These are phyloP conservation scores for Odontomachus brunneus DNA, from an alignment of 1,140 invertebrate genomes.

Conservation along the genomic window DNA sequence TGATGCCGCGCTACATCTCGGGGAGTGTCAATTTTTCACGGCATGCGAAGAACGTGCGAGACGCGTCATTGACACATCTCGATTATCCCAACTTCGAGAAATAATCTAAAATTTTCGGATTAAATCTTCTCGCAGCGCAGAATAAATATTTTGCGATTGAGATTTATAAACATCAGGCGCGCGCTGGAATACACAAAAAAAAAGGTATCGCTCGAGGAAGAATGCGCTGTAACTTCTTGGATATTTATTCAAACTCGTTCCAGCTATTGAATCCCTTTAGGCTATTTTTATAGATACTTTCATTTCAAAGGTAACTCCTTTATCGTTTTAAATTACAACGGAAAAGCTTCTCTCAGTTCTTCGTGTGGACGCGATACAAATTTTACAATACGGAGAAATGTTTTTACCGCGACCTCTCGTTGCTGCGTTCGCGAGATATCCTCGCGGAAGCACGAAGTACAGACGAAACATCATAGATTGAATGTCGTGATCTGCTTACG, in stretches of 20 bases:
- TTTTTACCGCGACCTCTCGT: too few relatives aligned
- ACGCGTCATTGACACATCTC: slow-evolving; percentile 2
- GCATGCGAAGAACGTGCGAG: slow-evolving; percentile 5
- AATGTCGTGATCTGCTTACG: slow-evolving; percentile 32
- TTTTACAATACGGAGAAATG: background rate
- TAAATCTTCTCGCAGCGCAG: background rate
- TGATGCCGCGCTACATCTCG: slow-evolving; percentile 23
- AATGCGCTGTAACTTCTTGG: background rate
- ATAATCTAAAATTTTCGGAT: slow-evolving; percentile 1
- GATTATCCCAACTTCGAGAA: background rate
- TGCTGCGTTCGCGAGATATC: background rate
- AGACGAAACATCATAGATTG: slow-evolving; percentile 10
- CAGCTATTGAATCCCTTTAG: background rate
- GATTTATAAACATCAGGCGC: background rate
- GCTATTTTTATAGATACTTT: background rate
- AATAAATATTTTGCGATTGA: background rate
- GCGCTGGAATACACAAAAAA: background rate
- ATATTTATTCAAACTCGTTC: background rate
- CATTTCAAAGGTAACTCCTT: too few relatives aligned
- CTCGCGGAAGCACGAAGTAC: background rate
- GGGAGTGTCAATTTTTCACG: slow-evolving; percentile 28
- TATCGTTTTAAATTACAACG: background rate
- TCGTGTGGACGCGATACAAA: background rate
- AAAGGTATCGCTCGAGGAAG: background rate
- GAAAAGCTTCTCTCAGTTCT: background rate